Conservation (phyloP, 2,113 vertebrate genomes). For the Puma concolor region DNA sequence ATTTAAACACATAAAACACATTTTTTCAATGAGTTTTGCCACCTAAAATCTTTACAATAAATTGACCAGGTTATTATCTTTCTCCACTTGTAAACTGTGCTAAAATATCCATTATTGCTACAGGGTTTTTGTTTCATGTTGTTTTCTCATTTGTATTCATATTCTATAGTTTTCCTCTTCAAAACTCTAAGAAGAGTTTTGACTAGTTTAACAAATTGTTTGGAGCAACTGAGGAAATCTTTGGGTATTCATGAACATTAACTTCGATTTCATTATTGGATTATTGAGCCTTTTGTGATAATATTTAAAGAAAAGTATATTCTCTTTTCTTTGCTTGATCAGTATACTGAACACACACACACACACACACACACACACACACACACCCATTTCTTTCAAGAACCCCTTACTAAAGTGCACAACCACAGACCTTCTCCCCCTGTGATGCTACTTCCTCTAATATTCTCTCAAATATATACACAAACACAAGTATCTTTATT, state of each 20-base stretch:
- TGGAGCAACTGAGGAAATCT: constrained; percentile 51
- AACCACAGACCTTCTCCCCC: background rate
- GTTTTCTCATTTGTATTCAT: background rate
- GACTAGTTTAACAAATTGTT: background rate
- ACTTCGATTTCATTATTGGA: constrained; percentile 61
- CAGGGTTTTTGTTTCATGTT: background rate
- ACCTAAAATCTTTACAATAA: background rate
- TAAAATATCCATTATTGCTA: background rate
- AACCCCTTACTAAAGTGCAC: too few species aligned
- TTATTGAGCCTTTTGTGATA: constrained; percentile 13
- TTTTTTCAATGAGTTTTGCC: constrained; percentile 10
- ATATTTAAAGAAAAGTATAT: constrained; percentile 8
- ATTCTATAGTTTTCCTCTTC: background rate
- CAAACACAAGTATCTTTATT: background rate
- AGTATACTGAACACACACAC: background rate
- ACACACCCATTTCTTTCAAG: background rate
- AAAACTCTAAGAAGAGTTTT: background rate
- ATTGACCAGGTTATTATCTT: background rate
- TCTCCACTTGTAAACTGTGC: background rate
- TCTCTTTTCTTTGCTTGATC: background rate
- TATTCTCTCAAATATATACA: background rate
- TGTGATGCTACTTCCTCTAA: too few species aligned
- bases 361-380: background rate
- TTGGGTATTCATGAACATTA: constrained; percentile 61
- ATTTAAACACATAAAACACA: background rate